Evolutionary conservation across 2,888 invertebrate species (phyloP).

Genomic region (Pandemis corylana): DNA sequence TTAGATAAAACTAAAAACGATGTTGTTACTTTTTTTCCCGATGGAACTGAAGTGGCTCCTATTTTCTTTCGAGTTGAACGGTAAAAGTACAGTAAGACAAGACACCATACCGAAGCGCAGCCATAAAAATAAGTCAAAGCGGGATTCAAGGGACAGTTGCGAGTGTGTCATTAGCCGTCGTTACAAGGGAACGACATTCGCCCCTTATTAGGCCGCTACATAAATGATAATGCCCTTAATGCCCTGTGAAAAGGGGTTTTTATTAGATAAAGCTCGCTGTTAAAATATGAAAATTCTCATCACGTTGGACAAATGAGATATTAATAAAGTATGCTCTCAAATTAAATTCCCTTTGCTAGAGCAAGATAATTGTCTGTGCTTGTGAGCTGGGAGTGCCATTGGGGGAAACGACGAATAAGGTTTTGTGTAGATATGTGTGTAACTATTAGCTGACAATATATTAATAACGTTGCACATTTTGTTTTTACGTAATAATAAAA

Average conservation of each 20-base stretch:
- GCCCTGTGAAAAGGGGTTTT: conserved; percentile 21
- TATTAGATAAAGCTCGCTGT: conserved; percentile 33
- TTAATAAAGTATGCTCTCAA: conserved; percentile 29
- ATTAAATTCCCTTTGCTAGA: conserved; percentile 22
- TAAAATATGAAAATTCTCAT: conserved; percentile 39
- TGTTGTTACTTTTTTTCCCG: no score
- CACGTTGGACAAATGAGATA: conserved; percentile 30
- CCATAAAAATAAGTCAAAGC: not conserved
- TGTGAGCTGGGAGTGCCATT: not conserved
- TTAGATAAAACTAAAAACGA: no score
- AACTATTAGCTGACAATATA: no score
- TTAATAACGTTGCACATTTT: no score
- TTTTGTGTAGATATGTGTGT: not conserved
- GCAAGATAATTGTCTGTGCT: conserved; percentile 1
- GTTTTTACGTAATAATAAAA: no score
- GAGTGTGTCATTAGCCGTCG: not conserved
- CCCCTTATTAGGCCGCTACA: conserved; percentile 13
- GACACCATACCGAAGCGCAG: not conserved
- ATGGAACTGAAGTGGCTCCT: no score
- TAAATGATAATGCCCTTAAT: conserved; percentile 23
- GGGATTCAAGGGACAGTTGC: not conserved
- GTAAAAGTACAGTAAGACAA: not conserved
- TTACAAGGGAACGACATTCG: conserved; percentile 1
- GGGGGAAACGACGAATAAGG: not conserved
- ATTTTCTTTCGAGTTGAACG: no score